Percentiles rank a stretch among this genome's conserved stretches.
These are phyloP conservation scores for Cyclargus thomasi DNA, from an alignment of 1,140 invertebrate species.

Conservation along the genomic window DNA sequence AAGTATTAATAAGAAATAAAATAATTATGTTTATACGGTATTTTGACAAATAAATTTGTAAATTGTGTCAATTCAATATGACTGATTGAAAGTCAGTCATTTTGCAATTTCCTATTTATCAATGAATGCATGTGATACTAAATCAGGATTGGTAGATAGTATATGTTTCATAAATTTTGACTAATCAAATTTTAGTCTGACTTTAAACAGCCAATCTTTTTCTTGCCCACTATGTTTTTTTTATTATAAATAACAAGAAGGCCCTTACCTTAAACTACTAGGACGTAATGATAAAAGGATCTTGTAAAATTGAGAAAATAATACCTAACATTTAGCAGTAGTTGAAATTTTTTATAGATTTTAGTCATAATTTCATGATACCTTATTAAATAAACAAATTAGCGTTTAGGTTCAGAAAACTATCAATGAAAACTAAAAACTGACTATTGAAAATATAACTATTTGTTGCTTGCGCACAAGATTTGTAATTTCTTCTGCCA, in stretches of 20 bases:
- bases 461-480: too few species aligned
- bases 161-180: neutral
- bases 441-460: too few species aligned
- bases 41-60: conserved; percentile 66
- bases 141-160: neutral
- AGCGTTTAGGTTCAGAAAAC: too few species aligned
- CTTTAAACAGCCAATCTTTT: neutral
- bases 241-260: neutral
- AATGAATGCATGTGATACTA: neutral
- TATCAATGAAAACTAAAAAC: too few species aligned
- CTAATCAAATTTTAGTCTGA: neutral
- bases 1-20: conserved; percentile 53
- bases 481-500: too few species aligned
- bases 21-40: conserved; percentile 63
- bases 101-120: neutral
- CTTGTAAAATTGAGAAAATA: too few species aligned
- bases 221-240: neutral
- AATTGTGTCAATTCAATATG: conserved; percentile 24
- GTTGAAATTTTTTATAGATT: too few species aligned
- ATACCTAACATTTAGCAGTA: too few species aligned
- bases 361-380: too few species aligned
- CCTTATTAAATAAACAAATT: too few species aligned
- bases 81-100: conserved; percentile 8
- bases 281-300: too few species aligned
- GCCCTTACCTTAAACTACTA: too few species aligned